Conservation (phyloP, 2,113 vertebrate species). For the Lagenorhynchus albirostris region DNA sequence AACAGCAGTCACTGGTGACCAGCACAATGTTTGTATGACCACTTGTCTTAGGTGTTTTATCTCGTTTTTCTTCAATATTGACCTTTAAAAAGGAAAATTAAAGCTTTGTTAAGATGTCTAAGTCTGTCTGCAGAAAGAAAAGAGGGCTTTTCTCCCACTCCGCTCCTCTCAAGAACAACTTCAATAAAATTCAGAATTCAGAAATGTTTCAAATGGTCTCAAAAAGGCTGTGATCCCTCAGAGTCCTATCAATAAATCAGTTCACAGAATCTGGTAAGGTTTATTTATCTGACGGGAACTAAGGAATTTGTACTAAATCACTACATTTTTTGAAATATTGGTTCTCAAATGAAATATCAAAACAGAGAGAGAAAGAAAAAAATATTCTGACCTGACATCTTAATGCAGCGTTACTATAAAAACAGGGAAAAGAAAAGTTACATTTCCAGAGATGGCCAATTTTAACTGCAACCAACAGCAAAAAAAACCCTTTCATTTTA, state of each 20-base stretch:
- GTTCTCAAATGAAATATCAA: constrained; percentile 75
- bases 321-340: constrained; percentile 77
- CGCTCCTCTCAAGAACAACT: constrained; percentile 55
- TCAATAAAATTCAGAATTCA: constrained; percentile 71
- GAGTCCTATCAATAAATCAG: constrained; percentile 76
- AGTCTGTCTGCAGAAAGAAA: constrained; percentile 20
- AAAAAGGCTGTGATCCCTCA: constrained; percentile 61
- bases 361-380: constrained; percentile 75
- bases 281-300: constrained; percentile 75
- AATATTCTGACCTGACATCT: constrained; percentile 80
- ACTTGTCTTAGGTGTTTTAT: neutral
- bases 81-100: constrained; percentile 43
- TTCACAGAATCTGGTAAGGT: constrained; percentile 60
- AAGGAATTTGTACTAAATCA: constrained; percentile 77
- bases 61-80: neutral
- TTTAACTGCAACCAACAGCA: constrained; percentile 55
- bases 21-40: neutral
- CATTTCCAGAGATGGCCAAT: constrained; percentile 75
- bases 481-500: constrained; percentile 68
- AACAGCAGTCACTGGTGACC: neutral
- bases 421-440: constrained; percentile 79
- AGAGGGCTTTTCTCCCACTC: constrained; percentile 50
- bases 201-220: constrained; percentile 70
- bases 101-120: constrained; percentile 37
- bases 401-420: constrained; percentile 78